Conservation (phyloP, 2,113 vertebrate species). For the Leptodactylus fuscus region DNA sequence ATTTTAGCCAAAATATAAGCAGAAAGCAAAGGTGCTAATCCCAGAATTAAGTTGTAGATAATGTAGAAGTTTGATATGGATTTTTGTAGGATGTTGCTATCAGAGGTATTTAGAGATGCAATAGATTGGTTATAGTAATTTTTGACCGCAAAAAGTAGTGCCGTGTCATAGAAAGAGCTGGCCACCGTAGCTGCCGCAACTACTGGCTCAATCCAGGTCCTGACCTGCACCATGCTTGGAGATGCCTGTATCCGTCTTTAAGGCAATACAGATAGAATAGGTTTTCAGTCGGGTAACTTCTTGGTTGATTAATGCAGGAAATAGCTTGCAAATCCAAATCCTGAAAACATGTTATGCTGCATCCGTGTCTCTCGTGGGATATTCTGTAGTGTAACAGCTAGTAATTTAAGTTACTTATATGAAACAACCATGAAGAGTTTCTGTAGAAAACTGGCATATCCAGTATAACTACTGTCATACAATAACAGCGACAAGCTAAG, state of each 20-base stretch:
- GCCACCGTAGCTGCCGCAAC: slow-evolving; percentile 81
- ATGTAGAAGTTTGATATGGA: slow-evolving; percentile 90
- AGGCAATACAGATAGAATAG: not conserved
- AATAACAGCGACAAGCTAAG: not conserved
- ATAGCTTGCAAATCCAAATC: not conserved
- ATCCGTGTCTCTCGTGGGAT: not conserved
- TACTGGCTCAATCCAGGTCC: slow-evolving; percentile 76
- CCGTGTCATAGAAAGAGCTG: slow-evolving; percentile 84
- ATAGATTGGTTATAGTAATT: slow-evolving; percentile 71
- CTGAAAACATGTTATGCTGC: not conserved
- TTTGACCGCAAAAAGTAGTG: slow-evolving; percentile 83
- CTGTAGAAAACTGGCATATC: not conserved
- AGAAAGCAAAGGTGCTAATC: slow-evolving; percentile 81
- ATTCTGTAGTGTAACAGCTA: too few relatives aligned
- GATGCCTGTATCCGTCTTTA: not conserved
- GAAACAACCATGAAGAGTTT: too few relatives aligned
- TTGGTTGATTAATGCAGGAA: not conserved
- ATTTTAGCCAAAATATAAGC: slow-evolving; percentile 83
- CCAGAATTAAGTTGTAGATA: slow-evolving; percentile 81
- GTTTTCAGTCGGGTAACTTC: not conserved
- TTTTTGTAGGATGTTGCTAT: slow-evolving; percentile 77
- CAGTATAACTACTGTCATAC: not conserved
- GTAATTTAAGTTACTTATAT: too few relatives aligned
- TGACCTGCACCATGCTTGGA: slow-evolving; percentile 57
- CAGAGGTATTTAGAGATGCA: not conserved